Evolutionary conservation across 2,113 vertebrate species (phyloP).

Genomic region (Thunnus thynnus): DNA sequence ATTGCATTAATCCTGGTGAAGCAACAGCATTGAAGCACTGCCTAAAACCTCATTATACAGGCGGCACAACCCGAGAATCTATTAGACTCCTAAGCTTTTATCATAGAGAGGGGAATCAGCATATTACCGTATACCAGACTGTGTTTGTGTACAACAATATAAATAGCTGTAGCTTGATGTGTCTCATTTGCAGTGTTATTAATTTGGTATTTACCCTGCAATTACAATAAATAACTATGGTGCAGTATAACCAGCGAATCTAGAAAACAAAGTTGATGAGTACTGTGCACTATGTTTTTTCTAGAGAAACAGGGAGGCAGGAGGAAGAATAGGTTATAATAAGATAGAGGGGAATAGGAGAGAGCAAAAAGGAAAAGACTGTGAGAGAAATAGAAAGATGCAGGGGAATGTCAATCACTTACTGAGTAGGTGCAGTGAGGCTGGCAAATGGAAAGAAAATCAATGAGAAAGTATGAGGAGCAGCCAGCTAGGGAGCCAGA

Average conservation of each 20-base stretch:
- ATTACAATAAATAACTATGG: constrained; percentile 47
- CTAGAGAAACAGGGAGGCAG: constrained; percentile 31
- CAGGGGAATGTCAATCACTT: constrained; percentile 70
- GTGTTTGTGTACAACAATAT: constrained; percentile 46
- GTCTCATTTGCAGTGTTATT: constrained; percentile 51
- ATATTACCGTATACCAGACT: constrained; percentile 35
- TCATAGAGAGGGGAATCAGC: constrained; percentile 40
- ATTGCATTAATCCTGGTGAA: constrained; percentile 46
- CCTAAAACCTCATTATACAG: constrained; percentile 50
- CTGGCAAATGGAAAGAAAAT: constrained; percentile 68
- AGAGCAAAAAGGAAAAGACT: constrained; percentile 44
- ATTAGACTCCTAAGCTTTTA: constrained; percentile 54
- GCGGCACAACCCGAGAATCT: constrained; percentile 40
- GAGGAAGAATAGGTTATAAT: constrained; percentile 34
- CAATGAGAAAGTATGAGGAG: constrained; percentile 73
- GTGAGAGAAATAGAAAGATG: constrained; percentile 52
- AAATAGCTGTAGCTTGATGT: constrained; percentile 31
- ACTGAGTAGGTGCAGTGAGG: constrained; percentile 63
- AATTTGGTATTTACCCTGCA: constrained; percentile 52
- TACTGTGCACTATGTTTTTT: constrained; percentile 43
- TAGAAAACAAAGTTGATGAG: constrained; percentile 33
- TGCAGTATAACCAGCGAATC: constrained; percentile 16
- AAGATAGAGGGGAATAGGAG: constrained; percentile 46
- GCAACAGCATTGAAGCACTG: constrained; percentile 33
- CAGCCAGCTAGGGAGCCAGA: constrained; percentile 55